Conservation (phyloP, 1,140 invertebrate species). For the Cydia fagiglandana region DNA sequence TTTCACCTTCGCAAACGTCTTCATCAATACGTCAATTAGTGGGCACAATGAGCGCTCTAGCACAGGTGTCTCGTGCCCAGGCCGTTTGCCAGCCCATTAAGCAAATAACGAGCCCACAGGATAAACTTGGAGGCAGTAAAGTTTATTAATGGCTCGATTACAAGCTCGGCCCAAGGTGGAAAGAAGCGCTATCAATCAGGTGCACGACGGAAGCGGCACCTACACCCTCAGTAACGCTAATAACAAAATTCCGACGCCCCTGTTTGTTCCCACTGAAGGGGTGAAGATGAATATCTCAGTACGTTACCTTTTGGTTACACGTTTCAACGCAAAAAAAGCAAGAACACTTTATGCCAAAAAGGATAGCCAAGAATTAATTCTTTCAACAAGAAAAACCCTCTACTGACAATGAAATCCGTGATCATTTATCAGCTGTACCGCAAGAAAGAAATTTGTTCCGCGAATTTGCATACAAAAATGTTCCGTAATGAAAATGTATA, state of each 20-base stretch:
- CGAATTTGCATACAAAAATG: not conserved
- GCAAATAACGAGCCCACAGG: slow-evolving; percentile 73
- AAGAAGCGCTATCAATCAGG: slow-evolving; percentile 79
- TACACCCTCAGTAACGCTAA: slow-evolving; percentile 73
- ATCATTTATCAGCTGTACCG: slow-evolving; percentile 25
- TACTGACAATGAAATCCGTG: slow-evolving; percentile 27
- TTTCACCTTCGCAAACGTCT: slow-evolving; percentile 40
- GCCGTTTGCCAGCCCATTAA: slow-evolving; percentile 73
- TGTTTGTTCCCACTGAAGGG: slow-evolving; percentile 73
- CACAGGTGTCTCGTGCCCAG: slow-evolving; percentile 55
- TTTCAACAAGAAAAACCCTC: not conserved
- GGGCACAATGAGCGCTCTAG: slow-evolving; percentile 51
- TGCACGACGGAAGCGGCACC: slow-evolving; percentile 69
- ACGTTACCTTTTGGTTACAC: slow-evolving; percentile 50
- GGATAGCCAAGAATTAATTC: slow-evolving; percentile 33
- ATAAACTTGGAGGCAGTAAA: slow-evolving; percentile 77
- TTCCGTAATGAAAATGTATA: slow-evolving; percentile 17
- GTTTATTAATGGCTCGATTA: slow-evolving; percentile 79
- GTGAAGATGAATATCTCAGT: slow-evolving; percentile 73
- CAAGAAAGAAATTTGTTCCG: slow-evolving; percentile 4
- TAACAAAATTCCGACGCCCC: slow-evolving; percentile 77
- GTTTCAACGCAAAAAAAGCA: slow-evolving; percentile 37
- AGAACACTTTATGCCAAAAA: slow-evolving; percentile 40
- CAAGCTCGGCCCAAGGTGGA: slow-evolving; percentile 77
- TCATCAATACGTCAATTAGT: slow-evolving; percentile 63